phyloP scores from a whole-genome alignment of 2,888 invertebrate genomes.

The Ptychoptera albimana region DNA sequence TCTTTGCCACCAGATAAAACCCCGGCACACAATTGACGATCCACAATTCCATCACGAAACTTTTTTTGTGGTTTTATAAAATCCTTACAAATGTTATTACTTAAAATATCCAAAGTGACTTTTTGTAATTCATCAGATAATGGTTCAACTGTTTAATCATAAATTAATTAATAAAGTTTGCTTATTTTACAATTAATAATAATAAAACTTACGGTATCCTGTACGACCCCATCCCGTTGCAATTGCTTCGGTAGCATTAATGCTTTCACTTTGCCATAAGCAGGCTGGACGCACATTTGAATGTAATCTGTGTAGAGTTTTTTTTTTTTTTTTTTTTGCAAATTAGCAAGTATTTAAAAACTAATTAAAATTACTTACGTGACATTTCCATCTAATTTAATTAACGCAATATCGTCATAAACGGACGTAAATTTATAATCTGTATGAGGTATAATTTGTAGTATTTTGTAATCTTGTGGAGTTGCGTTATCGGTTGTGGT shows the following conservation, averaged over 20 bases:
- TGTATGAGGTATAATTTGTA: conserved; percentile 3
- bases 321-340: too few species aligned
- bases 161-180: background rate
- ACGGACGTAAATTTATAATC: background rate
- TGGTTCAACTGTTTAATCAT: background rate
- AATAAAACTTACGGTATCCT: conserved; percentile 22
- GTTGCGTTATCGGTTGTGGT: conserved; percentile 6
- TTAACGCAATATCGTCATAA: conserved; percentile 6
- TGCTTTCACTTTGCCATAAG: conserved; percentile 29
- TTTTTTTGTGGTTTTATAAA: background rate
- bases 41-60: conserved; percentile 17
- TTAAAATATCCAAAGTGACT: background rate
- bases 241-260: conserved; percentile 30
- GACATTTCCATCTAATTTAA: conserved; percentile 4
- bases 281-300: conserved; percentile 41
- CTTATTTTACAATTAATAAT: background rate
- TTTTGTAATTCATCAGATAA: conserved; percentile 1
- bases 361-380: conserved; percentile 7
- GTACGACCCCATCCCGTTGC: conserved; percentile 47
- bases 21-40: conserved; percentile 24
- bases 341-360: too few species aligned
- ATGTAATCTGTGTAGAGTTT: conserved; percentile 13
- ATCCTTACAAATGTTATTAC: background rate
- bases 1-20: conserved; percentile 21
- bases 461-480: conserved; percentile 6